Evolutionary conservation across 2,113 vertebrate genomes (phyloP), one percentile per base, ranked within the genome.

Genomic region (Notarius quadriscutis): DNA sequence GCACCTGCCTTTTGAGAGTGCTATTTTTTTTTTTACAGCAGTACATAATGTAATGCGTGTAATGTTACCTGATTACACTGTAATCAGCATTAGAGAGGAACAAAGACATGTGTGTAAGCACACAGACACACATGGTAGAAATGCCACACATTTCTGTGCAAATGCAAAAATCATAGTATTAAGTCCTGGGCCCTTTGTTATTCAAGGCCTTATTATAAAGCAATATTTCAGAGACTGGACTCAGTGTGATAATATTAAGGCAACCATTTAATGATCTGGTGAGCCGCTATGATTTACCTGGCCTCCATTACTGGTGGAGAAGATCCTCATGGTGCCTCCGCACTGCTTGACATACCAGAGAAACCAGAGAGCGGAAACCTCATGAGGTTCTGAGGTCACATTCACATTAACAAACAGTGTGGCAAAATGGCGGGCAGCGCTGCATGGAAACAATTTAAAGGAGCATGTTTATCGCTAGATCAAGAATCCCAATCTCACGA

Each of bases 331-430:
- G 17, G 92, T 98, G 4, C 98, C 98, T 1, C 98, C 98, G 74
- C 98, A 99, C 91, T 99, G 98, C 67, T 97, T 99, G 89, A 99
- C 95, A 0, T 99, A 99, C 98, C 98, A 99, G 91, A 99, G 92
- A 87, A 99, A 99, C 98, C 98, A 99, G 48, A 99, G 96, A 48
- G 98, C 97, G 7, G 98, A 99, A 87, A 99, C 94, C 91, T 99
- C 98, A 1, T 99, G 96, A 25, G 97, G 97, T 71, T 99, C 98
- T 15, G 98, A 95, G 48, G 97, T 97, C 92, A 99, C 98, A 90
- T 94, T 98, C 11, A 99, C 90, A 8, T 99, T 99, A 91, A 99
- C 96, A 90, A 99, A 99, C 41, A 99, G 94, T 4, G 90, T 97
- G 87, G 95, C 98, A 50, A 99, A 96, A 69, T 88, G 94, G 53